Percentiles rank a stretch among this genome's conserved stretches.
These are phyloP conservation scores for Amyelois transitella DNA, from an alignment of 1,140 invertebrate species.

Conservation along the genomic window DNA sequence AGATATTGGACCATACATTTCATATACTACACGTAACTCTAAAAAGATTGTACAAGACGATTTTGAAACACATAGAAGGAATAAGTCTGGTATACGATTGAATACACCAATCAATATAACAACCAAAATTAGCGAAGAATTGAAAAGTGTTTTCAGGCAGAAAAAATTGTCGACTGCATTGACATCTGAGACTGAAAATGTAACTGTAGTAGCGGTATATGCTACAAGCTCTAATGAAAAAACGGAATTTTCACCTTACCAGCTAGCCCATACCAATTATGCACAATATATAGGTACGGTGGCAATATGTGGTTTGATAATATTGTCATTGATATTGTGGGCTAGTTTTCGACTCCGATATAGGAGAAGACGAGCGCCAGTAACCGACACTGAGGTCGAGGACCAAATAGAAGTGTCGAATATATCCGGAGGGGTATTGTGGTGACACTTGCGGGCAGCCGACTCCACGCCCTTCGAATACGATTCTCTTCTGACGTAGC, in stretches of 20 bases:
- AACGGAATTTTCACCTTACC: constrained; percentile 59
- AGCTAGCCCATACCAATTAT: constrained; percentile 36
- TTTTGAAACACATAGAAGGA: constrained; percentile 19
- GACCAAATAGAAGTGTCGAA: constrained; percentile 82
- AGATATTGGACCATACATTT: constrained; percentile 34
- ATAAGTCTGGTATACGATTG: constrained; percentile 43
- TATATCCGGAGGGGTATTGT: constrained; percentile 79
- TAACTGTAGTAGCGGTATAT: constrained; percentile 19
- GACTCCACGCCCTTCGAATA: constrained; percentile 76
- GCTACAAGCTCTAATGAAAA: constrained; percentile 38
- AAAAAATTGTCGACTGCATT: constrained; percentile 20
- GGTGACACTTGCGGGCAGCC: constrained; percentile 79
- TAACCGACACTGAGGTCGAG: constrained; percentile 56
- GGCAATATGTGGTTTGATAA: constrained; percentile 40
- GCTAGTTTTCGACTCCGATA: constrained; percentile 60
- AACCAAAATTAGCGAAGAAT: constrained; percentile 11
- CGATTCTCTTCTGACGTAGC: constrained; percentile 74
- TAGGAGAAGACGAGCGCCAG: constrained; percentile 54
- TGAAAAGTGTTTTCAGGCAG: constrained; percentile 12
- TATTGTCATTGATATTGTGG: constrained; percentile 66
- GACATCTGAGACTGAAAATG: constrained; percentile 19
- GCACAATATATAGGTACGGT: constrained; percentile 54
- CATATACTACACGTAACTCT: constrained; percentile 19
- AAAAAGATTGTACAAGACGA: constrained; percentile 21
- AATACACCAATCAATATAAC: constrained; percentile 38